Conservation (phyloP, 2,113 vertebrate species). For the Kryptolebias marmoratus region DNA sequence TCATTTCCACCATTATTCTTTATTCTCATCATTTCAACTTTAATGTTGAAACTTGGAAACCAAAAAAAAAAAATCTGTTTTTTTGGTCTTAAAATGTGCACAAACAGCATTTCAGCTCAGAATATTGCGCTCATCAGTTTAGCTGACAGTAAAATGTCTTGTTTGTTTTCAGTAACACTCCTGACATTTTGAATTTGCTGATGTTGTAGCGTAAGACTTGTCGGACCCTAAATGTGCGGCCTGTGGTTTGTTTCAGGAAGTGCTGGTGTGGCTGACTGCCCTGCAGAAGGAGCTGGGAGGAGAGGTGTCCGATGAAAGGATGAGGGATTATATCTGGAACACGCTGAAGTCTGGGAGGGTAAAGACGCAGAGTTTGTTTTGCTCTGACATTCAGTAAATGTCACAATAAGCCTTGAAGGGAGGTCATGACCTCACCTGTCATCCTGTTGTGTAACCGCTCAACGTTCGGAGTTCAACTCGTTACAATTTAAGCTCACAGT, state of each 20-base stretch:
- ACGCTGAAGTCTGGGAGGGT: constrained; percentile 97
- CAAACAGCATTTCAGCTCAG: not conserved
- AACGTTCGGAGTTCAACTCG: not conserved
- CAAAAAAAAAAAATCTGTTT: no score
- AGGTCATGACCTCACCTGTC: not conserved
- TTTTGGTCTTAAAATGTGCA: no score
- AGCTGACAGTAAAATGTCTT: not conserved
- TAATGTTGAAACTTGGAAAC: no score
- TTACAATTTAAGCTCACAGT: not conserved
- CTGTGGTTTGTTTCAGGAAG: constrained; percentile 81
- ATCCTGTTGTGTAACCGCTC: not conserved
- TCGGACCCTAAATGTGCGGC: not conserved
- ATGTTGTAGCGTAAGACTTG: not conserved
- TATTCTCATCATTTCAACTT: no score
- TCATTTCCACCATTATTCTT: no score
- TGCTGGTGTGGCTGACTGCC: constrained; percentile 92
- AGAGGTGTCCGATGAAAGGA: constrained; percentile 91
- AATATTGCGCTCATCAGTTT: not conserved
- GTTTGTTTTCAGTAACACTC: not conserved
- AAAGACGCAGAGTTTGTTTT: constrained; percentile 49
- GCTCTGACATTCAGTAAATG: not conserved
- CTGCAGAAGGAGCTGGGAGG: constrained; percentile 94
- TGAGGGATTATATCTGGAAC: constrained; percentile 98
- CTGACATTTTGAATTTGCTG: not conserved
- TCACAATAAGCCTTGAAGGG: not conserved